Evolutionary conservation across 2,797 vertebrate species (phyloP), one percentile per base, ranked within the genome.

Genomic region (Sardinella longiceps): DNA sequence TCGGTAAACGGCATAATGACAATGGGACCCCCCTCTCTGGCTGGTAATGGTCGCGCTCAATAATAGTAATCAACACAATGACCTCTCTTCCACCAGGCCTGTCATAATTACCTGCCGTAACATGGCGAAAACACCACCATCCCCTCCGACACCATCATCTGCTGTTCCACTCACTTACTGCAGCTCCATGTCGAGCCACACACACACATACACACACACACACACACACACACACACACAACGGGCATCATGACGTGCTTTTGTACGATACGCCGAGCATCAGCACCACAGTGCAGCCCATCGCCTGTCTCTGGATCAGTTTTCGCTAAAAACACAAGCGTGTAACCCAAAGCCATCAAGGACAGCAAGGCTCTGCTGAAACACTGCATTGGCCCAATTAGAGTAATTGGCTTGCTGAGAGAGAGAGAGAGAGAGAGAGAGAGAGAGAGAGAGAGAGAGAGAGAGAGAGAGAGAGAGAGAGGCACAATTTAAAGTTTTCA

Each of bases 1-100:
- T 23, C 10, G 6, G 37, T 77, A 77, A 77, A 77, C 70, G 43
- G 15, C 39, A 20, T 39, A 43, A 39, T 77, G 70, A 77, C 63
- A 77, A 77, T 39, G 18, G 33, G 70, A 14, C 3, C 51, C 51
- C 18, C 70, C 15, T 77, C 37, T 77, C 33, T 7, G 43, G 6
- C 70, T 77, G 70, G 70, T 39, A 43, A 77, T 77, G 70, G 15
- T 20, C 5, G 15, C 2, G 70, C 20, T 77, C 70, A 77, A 77
- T 77, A 77, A 77, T 77, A 77, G 70, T 77, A 77, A 77, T 77
- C 37, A 77, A 23, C 70, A 39, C 39, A 37, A 77, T 9, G 70
- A 43, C 70, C 70, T 12, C 30, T 77, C 70, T 6, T 0, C 70
- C 70, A 18, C 70, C 37, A 2, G 6, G 33, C 37, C 70, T 6